These are phyloP conservation scores for Taxidea taxus DNA, from an alignment of 2,113 vertebrate species.

Conservation along the genomic window DNA sequence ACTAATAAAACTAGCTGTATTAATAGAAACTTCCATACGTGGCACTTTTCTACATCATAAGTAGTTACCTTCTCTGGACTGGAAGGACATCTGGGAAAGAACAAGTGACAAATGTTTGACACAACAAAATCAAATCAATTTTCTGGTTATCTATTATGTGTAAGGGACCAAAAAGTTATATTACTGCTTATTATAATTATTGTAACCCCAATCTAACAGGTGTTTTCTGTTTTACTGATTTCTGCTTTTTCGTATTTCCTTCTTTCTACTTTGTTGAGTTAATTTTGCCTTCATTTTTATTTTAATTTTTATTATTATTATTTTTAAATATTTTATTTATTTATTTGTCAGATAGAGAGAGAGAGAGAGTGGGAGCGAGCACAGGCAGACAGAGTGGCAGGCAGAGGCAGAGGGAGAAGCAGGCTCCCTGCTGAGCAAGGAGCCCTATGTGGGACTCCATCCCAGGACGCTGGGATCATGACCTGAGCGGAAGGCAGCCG, in stretches of 20 bases:
- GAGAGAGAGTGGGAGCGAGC: no score
- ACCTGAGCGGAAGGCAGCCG: no score
- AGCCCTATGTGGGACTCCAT: no score
- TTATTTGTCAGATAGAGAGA: no score
- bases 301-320: no score
- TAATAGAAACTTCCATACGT: background rate
- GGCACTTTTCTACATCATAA: background rate
- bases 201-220: background rate
- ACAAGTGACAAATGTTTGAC: background rate
- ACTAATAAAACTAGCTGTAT: background rate
- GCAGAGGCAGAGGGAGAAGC: no score
- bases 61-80: background rate
- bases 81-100: background rate
- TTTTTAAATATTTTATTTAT: no score
- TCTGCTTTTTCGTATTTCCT: background rate
- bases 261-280: background rate
- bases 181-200: background rate
- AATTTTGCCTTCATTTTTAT: background rate
- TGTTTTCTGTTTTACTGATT: background rate
- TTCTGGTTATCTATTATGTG: background rate
- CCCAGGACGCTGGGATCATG: no score
- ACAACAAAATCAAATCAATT: background rate
- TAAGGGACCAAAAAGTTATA: background rate
- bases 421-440: no score
- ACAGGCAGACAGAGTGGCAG: no score